Conservation (phyloP, 2,797 vertebrate genomes). For the Bryconaethiops microstoma region DNA sequence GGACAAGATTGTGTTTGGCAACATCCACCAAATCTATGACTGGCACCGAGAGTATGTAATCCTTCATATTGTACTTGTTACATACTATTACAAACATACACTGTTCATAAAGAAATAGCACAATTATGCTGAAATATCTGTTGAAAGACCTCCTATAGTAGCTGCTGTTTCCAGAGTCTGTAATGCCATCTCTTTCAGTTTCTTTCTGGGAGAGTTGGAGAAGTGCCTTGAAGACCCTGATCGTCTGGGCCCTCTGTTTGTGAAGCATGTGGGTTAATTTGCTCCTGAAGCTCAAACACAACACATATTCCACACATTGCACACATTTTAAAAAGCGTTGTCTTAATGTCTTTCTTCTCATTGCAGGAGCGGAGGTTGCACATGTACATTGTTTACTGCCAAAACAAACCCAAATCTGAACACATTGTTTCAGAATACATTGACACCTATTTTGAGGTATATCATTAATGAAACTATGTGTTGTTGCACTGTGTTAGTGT, state of each 20-base stretch:
- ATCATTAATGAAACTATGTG: conserved; percentile 23
- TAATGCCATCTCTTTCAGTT: conserved; percentile 74
- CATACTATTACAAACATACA: no score
- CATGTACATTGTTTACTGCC: conserved; percentile 99
- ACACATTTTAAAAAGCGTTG: background rate
- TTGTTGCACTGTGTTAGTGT: background rate
- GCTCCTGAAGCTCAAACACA: background rate
- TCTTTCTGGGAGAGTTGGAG: conserved; percentile 95
- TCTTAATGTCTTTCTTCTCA: background rate
- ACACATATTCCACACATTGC: background rate
- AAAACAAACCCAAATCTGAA: conserved; percentile 99
- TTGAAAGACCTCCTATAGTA: background rate
- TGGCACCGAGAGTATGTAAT: conserved; percentile 94
- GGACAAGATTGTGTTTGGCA: conserved; percentile 98
- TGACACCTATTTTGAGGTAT: conserved; percentile 97
- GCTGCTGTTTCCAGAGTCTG: background rate
- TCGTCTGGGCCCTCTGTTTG: conserved; percentile 91
- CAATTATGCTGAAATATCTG: background rate
- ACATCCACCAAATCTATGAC: conserved; percentile 98
- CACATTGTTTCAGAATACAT: conserved; percentile 97
- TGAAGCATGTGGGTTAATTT: conserved; percentile 87
- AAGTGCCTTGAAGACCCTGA: conserved; percentile 98
- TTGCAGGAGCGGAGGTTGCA: conserved; percentile 93
- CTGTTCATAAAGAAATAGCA: background rate
- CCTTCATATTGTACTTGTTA: background rate